Percentiles rank a stretch among this genome's conserved stretches.
These are phyloP conservation scores for Montipora sp. DNA, from an alignment of 64 coral and sea anemone species.

Conservation along the genomic window DNA sequence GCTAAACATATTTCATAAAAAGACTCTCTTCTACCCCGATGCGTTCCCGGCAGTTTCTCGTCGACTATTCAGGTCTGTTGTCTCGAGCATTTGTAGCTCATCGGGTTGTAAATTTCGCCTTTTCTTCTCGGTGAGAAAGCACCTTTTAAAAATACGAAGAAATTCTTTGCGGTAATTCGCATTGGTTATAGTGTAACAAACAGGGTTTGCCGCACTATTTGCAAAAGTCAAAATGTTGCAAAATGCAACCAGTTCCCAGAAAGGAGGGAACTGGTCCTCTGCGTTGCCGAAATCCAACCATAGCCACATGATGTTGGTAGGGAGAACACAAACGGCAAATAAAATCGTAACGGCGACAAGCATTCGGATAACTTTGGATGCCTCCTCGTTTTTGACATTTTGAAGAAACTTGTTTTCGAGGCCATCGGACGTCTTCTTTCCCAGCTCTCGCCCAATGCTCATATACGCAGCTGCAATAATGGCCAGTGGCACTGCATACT, in stretches of 20 bases:
- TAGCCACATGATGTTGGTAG: slow-evolving; percentile 50
- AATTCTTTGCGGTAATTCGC: slow-evolving; percentile 47
- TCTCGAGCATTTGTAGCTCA: slow-evolving; percentile 11
- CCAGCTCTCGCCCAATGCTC: slow-evolving; percentile 44
- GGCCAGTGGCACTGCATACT: slow-evolving; percentile 25
- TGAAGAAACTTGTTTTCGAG: slow-evolving; percentile 44
- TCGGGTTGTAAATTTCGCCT: not conserved
- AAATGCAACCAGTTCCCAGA: slow-evolving; percentile 58
- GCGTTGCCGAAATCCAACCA: slow-evolving; percentile 58
- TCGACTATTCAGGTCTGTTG: not conserved
- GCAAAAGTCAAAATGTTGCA: slow-evolving; percentile 59
- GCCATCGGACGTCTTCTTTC: not conserved
- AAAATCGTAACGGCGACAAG: slow-evolving; percentile 34
- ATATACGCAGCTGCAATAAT: slow-evolving; percentile 50
- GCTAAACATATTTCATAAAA: not conserved
- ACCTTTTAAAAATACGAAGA: not conserved
- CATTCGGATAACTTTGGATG: slow-evolving; percentile 41
- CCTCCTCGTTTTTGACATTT: slow-evolving; percentile 46
- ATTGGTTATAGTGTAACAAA: slow-evolving; percentile 49
- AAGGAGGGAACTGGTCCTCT: not conserved
- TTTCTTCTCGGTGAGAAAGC: not conserved
- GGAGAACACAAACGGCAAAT: slow-evolving; percentile 50
- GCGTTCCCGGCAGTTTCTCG: not conserved
- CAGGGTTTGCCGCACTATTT: slow-evolving; percentile 48
- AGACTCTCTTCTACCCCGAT: not conserved